Percentiles rank a stretch among this genome's conserved stretches.
phyloP scores from a whole-genome alignment of 2,888 invertebrate species.

The Watsonalla cultraria region DNA sequence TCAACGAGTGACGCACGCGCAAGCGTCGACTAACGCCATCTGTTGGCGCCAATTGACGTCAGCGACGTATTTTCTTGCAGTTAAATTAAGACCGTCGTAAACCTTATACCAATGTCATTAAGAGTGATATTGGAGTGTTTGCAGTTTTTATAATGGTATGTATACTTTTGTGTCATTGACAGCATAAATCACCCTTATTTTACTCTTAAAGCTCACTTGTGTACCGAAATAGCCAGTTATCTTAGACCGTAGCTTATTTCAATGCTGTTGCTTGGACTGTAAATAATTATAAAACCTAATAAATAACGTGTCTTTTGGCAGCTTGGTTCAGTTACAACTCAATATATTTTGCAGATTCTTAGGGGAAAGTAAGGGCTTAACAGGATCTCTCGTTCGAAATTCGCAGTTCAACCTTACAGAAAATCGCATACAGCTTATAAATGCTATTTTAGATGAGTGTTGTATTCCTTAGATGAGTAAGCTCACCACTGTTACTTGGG shows the following conservation, averaged over 20 bases:
- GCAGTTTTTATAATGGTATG: background rate
- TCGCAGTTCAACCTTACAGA: background rate
- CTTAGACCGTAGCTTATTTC: slow-evolving; percentile 14
- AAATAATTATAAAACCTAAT: background rate
- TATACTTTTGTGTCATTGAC: slow-evolving; percentile 7
- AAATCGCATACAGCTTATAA: background rate
- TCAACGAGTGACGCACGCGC: slow-evolving; percentile 41
- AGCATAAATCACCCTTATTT: slow-evolving; percentile 29
- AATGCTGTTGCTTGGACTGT: slow-evolving; percentile 2
- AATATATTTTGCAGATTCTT: no score
- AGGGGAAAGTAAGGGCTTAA: no score
- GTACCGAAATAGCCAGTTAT: slow-evolving; percentile 17
- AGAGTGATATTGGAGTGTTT: slow-evolving; percentile 5
- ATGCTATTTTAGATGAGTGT: no score
- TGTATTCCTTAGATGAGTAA: no score
- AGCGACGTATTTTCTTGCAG: slow-evolving; percentile 6
- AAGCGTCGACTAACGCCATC: slow-evolving; percentile 42
- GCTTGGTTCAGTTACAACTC: no score
- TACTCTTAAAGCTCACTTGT: slow-evolving; percentile 23
- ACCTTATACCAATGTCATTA: background rate
- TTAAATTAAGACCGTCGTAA: background rate
- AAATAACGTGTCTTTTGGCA: background rate
- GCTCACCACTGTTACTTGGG: no score
- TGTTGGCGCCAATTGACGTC: slow-evolving; percentile 42
- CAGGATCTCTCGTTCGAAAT: no score